Conservation (phyloP, 2,888 invertebrate species). For the Pemphredon lugubris region DNA sequence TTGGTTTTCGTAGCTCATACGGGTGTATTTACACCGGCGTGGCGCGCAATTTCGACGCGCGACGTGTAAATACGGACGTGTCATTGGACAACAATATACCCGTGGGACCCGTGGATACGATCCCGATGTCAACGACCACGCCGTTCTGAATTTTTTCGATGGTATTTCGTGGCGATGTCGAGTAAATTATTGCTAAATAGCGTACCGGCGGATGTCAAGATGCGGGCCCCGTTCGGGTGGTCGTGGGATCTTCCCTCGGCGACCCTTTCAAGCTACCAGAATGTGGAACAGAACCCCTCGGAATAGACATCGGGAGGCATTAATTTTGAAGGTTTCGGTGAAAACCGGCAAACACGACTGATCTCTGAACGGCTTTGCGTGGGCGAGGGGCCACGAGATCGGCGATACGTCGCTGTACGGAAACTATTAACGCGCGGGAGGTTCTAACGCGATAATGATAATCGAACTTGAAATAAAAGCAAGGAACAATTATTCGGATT, state of each 20-base stretch:
- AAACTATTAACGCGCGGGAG: no score
- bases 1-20: slow-evolving; percentile 38
- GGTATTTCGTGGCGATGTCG: slow-evolving; percentile 58
- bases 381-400: no score
- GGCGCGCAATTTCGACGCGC: slow-evolving; percentile 51
- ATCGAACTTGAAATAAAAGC: no score
- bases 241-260: slow-evolving; percentile 67
- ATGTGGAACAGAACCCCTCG: slow-evolving; percentile 24
- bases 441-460: no score
- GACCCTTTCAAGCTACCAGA: slow-evolving; percentile 22
- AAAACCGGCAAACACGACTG: not conserved
- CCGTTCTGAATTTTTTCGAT: slow-evolving; percentile 52
- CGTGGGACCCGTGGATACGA: slow-evolving; percentile 65
- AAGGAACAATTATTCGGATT: no score
- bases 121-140: slow-evolving; percentile 53
- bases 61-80: slow-evolving; percentile 54
- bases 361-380: not conserved
- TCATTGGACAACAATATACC: slow-evolving; percentile 74
- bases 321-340: not conserved
- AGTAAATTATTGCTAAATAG: slow-evolving; percentile 73
- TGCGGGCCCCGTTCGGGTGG: slow-evolving; percentile 67
- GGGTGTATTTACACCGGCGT: slow-evolving; percentile 59
- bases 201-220: slow-evolving; percentile 71
- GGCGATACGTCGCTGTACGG: no score
- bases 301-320: not conserved